Evolutionary conservation across 2,888 invertebrate genomes (phyloP).

Genomic region (Tetragonisca angustula): DNA sequence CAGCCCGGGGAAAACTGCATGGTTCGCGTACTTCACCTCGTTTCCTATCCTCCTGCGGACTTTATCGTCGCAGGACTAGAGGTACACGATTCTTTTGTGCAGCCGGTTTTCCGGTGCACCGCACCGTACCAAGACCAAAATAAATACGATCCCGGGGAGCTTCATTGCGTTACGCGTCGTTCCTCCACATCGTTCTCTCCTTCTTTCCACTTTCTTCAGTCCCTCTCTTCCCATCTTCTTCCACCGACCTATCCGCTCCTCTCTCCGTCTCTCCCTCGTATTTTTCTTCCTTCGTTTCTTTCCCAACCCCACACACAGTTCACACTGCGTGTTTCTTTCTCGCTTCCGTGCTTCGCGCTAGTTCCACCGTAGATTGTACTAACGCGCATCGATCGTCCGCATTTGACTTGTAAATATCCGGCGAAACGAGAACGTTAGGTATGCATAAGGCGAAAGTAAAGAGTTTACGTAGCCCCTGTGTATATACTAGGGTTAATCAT

Average conservation of each 20-base stretch:
- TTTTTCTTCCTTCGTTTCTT: not conserved
- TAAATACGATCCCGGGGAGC: slow-evolving; percentile 50
- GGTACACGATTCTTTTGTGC: slow-evolving; percentile 58
- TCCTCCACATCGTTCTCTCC: slow-evolving; percentile 8
- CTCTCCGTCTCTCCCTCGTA: not conserved
- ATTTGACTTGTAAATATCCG: slow-evolving; percentile 78
- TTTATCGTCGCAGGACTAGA: slow-evolving; percentile 47
- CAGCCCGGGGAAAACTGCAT: slow-evolving; percentile 29
- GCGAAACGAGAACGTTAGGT: slow-evolving; percentile 66
- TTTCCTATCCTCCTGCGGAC: slow-evolving; percentile 10
- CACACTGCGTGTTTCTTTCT: slow-evolving; percentile 20
- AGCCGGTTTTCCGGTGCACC: slow-evolving; percentile 44
- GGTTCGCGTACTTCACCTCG: slow-evolving; percentile 43
- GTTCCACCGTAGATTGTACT: slow-evolving; percentile 55
- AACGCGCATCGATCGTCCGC: slow-evolving; percentile 68
- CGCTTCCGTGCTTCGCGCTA: slow-evolving; percentile 13
- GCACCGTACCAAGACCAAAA: slow-evolving; percentile 51
- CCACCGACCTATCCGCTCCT: not conserved
- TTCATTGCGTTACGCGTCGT: slow-evolving; percentile 43
- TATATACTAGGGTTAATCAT: not conserved
- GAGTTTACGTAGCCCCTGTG: slow-evolving; percentile 56
- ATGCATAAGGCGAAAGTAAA: slow-evolving; percentile 67
- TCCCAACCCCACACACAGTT: not conserved
- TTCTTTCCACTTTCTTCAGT: not conserved
- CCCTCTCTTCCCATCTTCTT: not conserved